Conservation (phyloP, 2,888 invertebrate genomes). For the Isotomurus palustris region DNA sequence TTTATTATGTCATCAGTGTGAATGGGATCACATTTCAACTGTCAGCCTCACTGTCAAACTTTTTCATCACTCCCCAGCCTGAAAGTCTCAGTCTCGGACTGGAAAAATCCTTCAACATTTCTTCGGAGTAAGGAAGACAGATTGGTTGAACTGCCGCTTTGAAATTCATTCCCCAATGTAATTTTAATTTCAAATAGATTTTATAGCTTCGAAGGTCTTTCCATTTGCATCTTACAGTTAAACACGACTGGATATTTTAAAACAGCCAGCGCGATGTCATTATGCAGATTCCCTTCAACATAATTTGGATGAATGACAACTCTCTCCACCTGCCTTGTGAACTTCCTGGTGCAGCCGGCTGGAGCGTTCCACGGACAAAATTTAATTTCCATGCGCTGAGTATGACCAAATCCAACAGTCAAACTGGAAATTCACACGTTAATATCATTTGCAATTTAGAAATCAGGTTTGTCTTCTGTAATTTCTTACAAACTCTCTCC, state of each 20-base stretch:
- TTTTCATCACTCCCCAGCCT: slow-evolving; percentile 39
- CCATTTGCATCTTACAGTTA: slow-evolving; percentile 12
- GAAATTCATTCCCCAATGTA: too few species aligned
- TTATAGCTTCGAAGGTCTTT: too few species aligned
- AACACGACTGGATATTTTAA: slow-evolving; percentile 25
- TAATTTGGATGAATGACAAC: slow-evolving; percentile 37
- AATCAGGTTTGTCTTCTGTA: not conserved
- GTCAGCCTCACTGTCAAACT: slow-evolving; percentile 6
- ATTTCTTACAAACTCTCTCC: slow-evolving; percentile 6
- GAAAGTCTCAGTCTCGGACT: slow-evolving; percentile 26
- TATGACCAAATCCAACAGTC: slow-evolving; percentile 21
- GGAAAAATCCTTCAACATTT: slow-evolving; percentile 27
- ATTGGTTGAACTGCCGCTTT: slow-evolving; percentile 28
- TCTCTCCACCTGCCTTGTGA: slow-evolving; percentile 28
- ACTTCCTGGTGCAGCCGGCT: slow-evolving; percentile 17
- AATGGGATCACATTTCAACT: not conserved
- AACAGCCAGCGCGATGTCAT: slow-evolving; percentile 38
- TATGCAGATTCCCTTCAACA: slow-evolving; percentile 29
- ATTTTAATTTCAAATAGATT: too few species aligned
- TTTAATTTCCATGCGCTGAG: slow-evolving; percentile 19
- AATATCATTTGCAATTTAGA: not conserved
- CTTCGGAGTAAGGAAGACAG: slow-evolving; percentile 29
- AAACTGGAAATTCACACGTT: slow-evolving; percentile 1
- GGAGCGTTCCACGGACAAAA: slow-evolving; percentile 14
- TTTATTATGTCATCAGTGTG: not conserved